Percentiles rank a stretch among this genome's conserved stretches.
Conservation (phyloP, 64 coral and sea anemone genomes). For the Catalaphyllia jardinei region DNA sequence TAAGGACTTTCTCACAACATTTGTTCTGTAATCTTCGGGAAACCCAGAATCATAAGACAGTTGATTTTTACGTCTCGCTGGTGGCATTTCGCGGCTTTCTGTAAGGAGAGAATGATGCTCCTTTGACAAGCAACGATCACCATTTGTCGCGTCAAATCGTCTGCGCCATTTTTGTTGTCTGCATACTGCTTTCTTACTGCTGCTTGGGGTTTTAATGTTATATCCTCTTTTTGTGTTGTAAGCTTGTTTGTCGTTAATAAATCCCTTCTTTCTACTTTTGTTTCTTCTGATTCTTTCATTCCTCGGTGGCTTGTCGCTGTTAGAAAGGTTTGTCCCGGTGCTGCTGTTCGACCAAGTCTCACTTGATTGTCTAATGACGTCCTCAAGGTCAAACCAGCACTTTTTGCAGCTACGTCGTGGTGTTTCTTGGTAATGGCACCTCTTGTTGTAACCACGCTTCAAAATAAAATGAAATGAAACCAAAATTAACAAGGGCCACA, state of each 20-base stretch:
- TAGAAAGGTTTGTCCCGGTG: not conserved
- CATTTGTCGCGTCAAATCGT: not conserved
- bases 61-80: not conserved
- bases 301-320: not conserved
- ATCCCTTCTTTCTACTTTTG: not conserved
- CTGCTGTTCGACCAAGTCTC: not conserved
- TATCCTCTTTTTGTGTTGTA: not conserved
- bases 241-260: not conserved
- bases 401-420: not conserved
- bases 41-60: conserved; percentile 13
- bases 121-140: not conserved
- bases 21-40: not conserved
- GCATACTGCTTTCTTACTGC: not conserved
- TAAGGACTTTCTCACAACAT: not conserved
- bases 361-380: not conserved
- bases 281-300: not conserved
- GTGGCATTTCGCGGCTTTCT: not conserved
- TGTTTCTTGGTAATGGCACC: not conserved
- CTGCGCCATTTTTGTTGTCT: not conserved
- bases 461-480: too few relatives aligned
- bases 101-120: not conserved
- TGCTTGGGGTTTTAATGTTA: not conserved
- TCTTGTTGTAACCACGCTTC: too few relatives aligned
- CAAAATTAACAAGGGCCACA: too few relatives aligned
- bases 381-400: not conserved